A percentile compares a stretch with the other conserved stretches of the same genome.
phyloP scores from a whole-genome alignment of 2,888 invertebrate species.

The Ommatoiulus sabulosus region DNA sequence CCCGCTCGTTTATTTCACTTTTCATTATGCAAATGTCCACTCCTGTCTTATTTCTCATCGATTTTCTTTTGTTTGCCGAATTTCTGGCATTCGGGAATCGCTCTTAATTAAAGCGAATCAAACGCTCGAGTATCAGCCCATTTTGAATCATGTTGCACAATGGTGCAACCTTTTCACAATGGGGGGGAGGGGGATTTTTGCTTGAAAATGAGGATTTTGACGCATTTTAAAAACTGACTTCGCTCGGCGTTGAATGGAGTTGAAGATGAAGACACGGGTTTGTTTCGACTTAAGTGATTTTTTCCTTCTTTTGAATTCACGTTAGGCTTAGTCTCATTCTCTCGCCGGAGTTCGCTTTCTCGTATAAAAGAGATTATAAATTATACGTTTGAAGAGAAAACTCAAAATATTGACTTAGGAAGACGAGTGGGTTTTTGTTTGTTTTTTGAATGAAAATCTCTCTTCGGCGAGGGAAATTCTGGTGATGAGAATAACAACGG shows the following conservation, averaged over 20 bases:
- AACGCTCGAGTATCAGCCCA: background rate
- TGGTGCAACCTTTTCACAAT: no score
- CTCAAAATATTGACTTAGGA: background rate
- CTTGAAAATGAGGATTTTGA: background rate
- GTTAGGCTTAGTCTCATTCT: background rate
- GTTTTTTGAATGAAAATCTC: background rate
- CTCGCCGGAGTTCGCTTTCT: background rate
- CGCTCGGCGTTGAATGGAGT: background rate
- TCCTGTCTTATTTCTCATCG: background rate
- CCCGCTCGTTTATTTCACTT: background rate
- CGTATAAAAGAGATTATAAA: background rate
- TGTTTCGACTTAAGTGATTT: background rate
- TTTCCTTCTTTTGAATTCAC: background rate
- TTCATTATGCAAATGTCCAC: conserved; percentile 19
- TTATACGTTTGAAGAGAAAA: background rate
- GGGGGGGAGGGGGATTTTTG: background rate
- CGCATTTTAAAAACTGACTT: background rate
- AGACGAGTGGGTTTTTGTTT: background rate
- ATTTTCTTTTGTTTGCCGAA: background rate
- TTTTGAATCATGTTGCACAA: background rate
- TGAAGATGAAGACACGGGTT: background rate
- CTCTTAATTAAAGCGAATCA: conserved; percentile 2
- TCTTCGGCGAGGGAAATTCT: background rate
- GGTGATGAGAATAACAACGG: background rate
- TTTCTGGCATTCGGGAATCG: background rate